Conservation (phyloP, 2,888 invertebrate species). For the Galerucella nymphaeae region DNA sequence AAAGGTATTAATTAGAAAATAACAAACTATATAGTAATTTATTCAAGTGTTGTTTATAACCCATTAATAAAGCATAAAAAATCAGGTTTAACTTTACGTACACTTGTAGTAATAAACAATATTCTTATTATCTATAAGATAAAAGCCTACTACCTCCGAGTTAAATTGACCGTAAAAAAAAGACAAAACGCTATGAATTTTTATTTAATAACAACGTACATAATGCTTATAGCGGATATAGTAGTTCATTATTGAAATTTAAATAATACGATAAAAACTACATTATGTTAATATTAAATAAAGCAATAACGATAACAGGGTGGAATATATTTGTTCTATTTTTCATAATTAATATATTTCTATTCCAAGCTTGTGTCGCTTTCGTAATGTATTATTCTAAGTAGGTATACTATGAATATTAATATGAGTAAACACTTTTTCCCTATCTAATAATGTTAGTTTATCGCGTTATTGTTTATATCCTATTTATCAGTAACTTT, state of each 20-base stretch:
- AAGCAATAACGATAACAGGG: slow-evolving; percentile 6
- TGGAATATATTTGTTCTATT: slow-evolving; percentile 42
- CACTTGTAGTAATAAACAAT: slow-evolving; percentile 49
- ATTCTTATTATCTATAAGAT: slow-evolving; percentile 43
- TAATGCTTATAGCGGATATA: slow-evolving; percentile 37
- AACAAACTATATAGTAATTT: slow-evolving; percentile 45
- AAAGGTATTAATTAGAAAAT: slow-evolving; percentile 56
- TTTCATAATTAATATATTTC: slow-evolving; percentile 57
- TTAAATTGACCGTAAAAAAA: slow-evolving; percentile 51
- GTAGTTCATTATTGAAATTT: slow-evolving; percentile 43
- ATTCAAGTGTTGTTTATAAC: slow-evolving; percentile 42
- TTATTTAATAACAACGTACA: slow-evolving; percentile 26
- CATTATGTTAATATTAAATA: slow-evolving; percentile 21
- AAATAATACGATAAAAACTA: slow-evolving; percentile 45
- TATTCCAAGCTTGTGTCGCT: slow-evolving; percentile 49
- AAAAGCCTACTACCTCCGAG: slow-evolving; percentile 48
- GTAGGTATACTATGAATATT: slow-evolving; percentile 18
- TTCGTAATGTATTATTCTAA: slow-evolving; percentile 47
- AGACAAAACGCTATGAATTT: slow-evolving; percentile 28
- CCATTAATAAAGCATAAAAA: slow-evolving; percentile 48
- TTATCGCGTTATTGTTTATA: not conserved
- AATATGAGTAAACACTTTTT: not conserved
- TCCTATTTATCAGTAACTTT: no score
- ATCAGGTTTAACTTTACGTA: slow-evolving; percentile 50
- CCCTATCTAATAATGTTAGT: slow-evolving; percentile 10